Evolutionary conservation across 1,140 invertebrate species (phyloP).

Genomic region (Drosophila pseudoananassae): DNA sequence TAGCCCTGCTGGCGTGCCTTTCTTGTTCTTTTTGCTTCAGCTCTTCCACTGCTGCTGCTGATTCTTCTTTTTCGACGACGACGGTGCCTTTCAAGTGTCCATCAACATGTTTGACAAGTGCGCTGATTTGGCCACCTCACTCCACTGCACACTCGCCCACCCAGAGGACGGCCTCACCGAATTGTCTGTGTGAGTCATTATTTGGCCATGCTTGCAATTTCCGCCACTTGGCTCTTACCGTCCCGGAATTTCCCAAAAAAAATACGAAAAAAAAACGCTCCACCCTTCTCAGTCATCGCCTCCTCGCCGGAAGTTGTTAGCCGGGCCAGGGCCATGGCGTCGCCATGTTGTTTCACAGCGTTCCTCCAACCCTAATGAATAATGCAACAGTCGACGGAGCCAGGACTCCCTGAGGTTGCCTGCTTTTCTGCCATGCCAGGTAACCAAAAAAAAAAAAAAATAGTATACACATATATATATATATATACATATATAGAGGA

Average conservation of each 20-base stretch:
- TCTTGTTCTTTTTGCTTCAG: constrained; percentile 33
- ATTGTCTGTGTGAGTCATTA: constrained; percentile 72
- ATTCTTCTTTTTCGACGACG: constrained; percentile 10
- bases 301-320: constrained; percentile 46
- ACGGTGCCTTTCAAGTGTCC: constrained; percentile 75
- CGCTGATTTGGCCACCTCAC: constrained; percentile 60
- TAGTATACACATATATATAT: neutral
- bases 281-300: neutral
- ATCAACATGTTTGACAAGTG: constrained; percentile 79
- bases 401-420: constrained; percentile 1
- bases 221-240: constrained; percentile 26
- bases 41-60: constrained; percentile 12
- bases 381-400: constrained; percentile 61
- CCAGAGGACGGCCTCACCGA: constrained; percentile 4
- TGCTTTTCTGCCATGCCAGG: constrained; percentile 3
- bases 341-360: constrained; percentile 50
- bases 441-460: constrained; percentile 46
- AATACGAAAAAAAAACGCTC: neutral
- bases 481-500: neutral
- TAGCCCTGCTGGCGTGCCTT: constrained; percentile 30
- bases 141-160: neutral
- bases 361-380: constrained; percentile 63
- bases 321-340: constrained; percentile 22
- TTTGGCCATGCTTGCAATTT: constrained; percentile 80
- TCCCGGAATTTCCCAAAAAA: too few species aligned